Evolutionary conservation across 2,888 invertebrate species (phyloP).

Genomic region (Imbricaverruca yamaguchii): DNA sequence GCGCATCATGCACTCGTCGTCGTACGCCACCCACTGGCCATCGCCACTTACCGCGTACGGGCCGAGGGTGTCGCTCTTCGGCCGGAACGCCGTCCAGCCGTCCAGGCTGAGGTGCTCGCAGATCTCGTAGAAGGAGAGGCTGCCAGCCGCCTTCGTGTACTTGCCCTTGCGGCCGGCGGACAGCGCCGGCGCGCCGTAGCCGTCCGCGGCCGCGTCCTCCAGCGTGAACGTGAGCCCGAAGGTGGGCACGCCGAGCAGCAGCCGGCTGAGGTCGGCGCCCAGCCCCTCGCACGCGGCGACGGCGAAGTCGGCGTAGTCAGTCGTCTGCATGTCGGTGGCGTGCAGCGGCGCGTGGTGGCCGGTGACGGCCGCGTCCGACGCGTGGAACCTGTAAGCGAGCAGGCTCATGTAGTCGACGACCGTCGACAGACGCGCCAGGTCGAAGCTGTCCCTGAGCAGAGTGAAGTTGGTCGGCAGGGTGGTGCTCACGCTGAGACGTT

Average conservation of each 20-base stretch:
- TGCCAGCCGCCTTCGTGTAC: neutral
- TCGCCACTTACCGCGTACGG: neutral
- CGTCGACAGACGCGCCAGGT: neutral
- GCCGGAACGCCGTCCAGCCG: neutral
- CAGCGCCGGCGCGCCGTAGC: neutral
- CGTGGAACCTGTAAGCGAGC: neutral
- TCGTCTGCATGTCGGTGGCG: neutral
- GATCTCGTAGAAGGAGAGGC: neutral
- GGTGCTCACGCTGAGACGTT: neutral
- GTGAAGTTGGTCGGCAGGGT: neutral
- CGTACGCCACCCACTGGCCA: neutral
- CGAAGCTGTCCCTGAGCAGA: neutral
- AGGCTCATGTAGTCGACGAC: neutral
- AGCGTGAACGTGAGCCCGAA: neutral
- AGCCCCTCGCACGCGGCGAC: neutral
- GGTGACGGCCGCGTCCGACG: neutral
- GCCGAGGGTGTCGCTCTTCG: neutral
- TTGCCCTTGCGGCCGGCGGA: neutral
- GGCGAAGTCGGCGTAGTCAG: neutral
- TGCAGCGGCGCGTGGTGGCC: neutral
- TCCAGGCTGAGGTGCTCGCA: slow-evolving; percentile 39
- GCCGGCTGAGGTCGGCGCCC: neutral
- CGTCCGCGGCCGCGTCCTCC: neutral
- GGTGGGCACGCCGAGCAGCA: neutral
- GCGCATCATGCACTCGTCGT: neutral